Conservation (phyloP, 2,113 vertebrate species). For the Felis chaus region DNA sequence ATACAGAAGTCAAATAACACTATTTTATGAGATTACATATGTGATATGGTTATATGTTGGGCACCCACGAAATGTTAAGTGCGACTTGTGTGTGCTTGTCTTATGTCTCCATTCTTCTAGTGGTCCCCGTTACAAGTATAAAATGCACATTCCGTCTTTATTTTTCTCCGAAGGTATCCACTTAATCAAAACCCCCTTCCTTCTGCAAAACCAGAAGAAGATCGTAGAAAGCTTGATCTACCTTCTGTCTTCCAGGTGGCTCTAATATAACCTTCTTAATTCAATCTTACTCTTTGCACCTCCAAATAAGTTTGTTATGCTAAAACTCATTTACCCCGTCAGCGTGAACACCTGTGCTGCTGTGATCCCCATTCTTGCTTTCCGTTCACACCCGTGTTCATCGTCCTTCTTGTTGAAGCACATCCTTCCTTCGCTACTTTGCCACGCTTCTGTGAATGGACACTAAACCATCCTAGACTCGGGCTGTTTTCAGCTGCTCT, state of each 20-base stretch:
- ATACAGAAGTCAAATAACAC: neutral
- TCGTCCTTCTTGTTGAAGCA: neutral
- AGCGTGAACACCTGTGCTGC: fast-evolving
- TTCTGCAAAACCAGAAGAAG: neutral
- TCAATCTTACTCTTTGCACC: neutral
- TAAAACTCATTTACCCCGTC: neutral
- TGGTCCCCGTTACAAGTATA: neutral
- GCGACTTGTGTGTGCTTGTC: neutral
- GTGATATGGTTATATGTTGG: neutral
- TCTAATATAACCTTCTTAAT: neutral
- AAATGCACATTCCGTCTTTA: neutral
- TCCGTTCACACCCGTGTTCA: neutral
- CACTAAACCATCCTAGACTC: neutral
- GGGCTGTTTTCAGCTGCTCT: neutral
- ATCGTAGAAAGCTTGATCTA: neutral
- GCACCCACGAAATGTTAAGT: neutral
- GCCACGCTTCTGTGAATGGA: neutral
- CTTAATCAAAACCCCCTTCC: neutral
- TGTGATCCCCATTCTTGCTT: too few relatives aligned
- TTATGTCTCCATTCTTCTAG: neutral
- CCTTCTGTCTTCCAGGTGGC: neutral
- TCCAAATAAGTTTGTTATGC: neutral
- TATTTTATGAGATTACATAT: neutral
- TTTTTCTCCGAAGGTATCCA: neutral
- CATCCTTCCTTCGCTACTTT: neutral